Conservation (phyloP, 2,113 vertebrate genomes). For the Dendropsophus ebraccatus region DNA sequence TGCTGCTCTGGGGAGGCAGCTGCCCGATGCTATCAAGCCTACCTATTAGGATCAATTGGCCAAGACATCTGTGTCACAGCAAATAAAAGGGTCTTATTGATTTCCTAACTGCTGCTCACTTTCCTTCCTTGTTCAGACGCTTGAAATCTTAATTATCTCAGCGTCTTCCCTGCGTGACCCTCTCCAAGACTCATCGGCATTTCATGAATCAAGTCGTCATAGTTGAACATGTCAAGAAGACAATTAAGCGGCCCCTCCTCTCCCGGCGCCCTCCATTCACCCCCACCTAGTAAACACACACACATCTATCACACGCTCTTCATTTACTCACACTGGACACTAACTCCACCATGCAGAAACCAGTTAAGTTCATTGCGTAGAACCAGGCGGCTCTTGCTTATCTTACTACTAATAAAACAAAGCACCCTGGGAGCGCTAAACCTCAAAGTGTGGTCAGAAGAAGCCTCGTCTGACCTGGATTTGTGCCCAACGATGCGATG, state of each 20-base stretch:
- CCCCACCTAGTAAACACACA: slow-evolving; percentile 38
- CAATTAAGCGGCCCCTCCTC: slow-evolving; percentile 76
- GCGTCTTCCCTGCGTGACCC: slow-evolving; percentile 79
- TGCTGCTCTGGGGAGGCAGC: slow-evolving; percentile 71
- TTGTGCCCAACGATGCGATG: background rate
- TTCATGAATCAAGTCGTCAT: slow-evolving; percentile 81
- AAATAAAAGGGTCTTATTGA: slow-evolving; percentile 99
- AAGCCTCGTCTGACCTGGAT: background rate
- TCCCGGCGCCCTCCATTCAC: slow-evolving; percentile 75
- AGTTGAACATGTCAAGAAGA: slow-evolving; percentile 80
- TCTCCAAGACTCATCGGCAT: slow-evolving; percentile 79
- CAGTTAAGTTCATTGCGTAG: background rate
- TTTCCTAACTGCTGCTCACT: slow-evolving; percentile 95
- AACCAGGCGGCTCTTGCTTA: background rate
- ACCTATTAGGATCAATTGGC: slow-evolving; percentile 99
- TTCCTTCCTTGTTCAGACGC: slow-evolving; percentile 87
- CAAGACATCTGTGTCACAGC: slow-evolving; percentile 99
- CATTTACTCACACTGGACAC: slow-evolving; percentile 62
- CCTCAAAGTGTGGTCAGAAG: background rate
- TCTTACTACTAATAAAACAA: slow-evolving; percentile 11
- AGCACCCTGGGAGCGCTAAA: background rate
- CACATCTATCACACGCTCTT: slow-evolving; percentile 52
- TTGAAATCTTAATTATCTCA: slow-evolving; percentile 99
- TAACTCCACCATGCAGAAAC: slow-evolving; percentile 31
- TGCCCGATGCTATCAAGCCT: slow-evolving; percentile 85